phyloP scores from a whole-genome alignment of 2,797 vertebrate species.

The Poeciliopsis infans region DNA sequence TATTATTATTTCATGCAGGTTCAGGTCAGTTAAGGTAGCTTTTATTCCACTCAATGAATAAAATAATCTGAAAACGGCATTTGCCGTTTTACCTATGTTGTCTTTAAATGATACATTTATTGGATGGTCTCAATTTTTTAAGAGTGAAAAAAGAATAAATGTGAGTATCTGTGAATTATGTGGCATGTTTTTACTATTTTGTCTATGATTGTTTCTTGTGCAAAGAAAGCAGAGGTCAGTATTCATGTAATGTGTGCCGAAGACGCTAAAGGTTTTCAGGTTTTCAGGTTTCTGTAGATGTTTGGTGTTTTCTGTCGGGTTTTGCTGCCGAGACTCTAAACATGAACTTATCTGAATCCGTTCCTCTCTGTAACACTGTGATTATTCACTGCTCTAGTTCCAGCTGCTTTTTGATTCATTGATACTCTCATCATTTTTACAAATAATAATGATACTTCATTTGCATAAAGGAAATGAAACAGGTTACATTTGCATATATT shows the following conservation, averaged over 20 bases:
- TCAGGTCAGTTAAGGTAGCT: neutral
- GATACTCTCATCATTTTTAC: constrained; percentile 71
- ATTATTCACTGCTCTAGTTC: constrained; percentile 69
- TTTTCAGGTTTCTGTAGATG: constrained; percentile 20
- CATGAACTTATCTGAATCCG: constrained; percentile 62
- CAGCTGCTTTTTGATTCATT: constrained; percentile 54
- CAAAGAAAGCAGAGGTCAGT: constrained; percentile 43
- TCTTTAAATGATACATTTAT: neutral
- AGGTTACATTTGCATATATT: constrained; percentile 78
- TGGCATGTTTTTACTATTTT: constrained; percentile 9
- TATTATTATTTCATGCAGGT: neutral
- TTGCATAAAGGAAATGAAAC: constrained; percentile 81
- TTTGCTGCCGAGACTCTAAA: constrained; percentile 50
- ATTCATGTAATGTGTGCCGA: constrained; percentile 17
- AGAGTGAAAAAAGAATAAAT: neutral
- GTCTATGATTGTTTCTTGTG: neutral
- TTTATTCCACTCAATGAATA: neutral
- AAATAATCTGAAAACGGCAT: neutral
- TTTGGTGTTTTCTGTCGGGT: constrained; percentile 54
- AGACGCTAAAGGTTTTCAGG: constrained; percentile 10
- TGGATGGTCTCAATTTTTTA: neutral
- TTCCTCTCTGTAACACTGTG: constrained; percentile 52
- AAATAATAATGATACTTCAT: constrained; percentile 78
- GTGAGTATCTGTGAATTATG: neutral
- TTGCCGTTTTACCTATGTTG: neutral